Evolutionary conservation across 2,113 vertebrate genomes (phyloP).

Genomic region (Setophaga coronata): DNA sequence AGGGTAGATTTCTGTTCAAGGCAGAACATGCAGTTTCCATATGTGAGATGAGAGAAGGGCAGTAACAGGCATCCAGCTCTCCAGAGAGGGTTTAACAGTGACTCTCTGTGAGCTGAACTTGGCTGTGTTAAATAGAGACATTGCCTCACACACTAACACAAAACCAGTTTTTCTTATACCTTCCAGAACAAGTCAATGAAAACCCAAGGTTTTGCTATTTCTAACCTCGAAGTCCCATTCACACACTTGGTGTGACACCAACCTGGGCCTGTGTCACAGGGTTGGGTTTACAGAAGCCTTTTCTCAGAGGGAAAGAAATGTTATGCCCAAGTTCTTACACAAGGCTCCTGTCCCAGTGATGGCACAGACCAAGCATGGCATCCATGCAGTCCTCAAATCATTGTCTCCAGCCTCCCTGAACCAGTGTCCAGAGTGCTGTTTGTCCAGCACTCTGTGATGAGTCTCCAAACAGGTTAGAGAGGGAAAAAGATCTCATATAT

Average conservation of each 20-base stretch:
- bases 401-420: not conserved
- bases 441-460: not conserved
- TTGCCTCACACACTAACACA: not conserved
- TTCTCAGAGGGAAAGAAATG: not conserved
- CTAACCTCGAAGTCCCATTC: not conserved
- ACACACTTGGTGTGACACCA: not conserved
- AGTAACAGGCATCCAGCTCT: not conserved
- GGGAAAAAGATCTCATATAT: not conserved
- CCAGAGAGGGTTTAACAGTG: not conserved
- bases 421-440: not conserved
- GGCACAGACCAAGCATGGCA: rapidly evolving
- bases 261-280: not conserved
- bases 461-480: not conserved
- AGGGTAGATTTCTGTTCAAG: not conserved
- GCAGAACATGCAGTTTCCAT: not conserved
- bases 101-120: not conserved
- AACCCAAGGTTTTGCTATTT: not conserved
- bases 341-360: not conserved
- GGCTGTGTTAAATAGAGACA: not conserved
- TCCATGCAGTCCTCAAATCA: rapidly evolving
- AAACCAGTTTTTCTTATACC: not conserved
- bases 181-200: not conserved
- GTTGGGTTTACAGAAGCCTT: not conserved
- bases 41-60: not conserved
- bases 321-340: rapidly evolving